A percentile compares a stretch with the other conserved stretches of the same genome.
Evolutionary conservation across 2,113 vertebrate species (phyloP).

Genomic region (Theristicus caerulescens): DNA sequence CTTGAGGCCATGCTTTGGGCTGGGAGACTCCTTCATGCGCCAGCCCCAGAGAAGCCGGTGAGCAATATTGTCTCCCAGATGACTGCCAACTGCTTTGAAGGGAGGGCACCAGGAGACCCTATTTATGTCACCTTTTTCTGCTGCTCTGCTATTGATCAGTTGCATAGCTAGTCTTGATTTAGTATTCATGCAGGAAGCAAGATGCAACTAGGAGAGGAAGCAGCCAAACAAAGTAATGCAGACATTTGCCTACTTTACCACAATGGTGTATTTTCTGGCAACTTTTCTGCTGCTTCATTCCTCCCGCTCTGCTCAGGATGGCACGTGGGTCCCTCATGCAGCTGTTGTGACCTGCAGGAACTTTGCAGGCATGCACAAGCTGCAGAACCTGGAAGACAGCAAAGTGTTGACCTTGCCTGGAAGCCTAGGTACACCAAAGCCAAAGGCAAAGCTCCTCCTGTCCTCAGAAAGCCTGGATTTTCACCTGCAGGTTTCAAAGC

Average conservation of each 20-base stretch:
- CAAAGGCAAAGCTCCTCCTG: neutral
- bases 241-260: neutral
- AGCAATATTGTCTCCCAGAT: neutral
- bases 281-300: neutral
- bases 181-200: neutral
- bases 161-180: neutral
- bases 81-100: neutral
- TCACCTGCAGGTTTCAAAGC: neutral
- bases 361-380: neutral
- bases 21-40: rapidly evolving
- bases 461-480: neutral
- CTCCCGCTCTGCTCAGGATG: neutral
- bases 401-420: neutral
- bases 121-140: neutral
- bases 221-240: neutral
- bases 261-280: neutral
- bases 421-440: neutral
- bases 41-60: neutral
- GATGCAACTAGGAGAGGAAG: neutral
- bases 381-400: neutral
- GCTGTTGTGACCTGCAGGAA: neutral
- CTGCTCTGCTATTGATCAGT: neutral
- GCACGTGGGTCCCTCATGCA: rapidly evolving
- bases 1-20: neutral
- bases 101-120: neutral